Conservation (phyloP, 2,113 vertebrate species). For the Columbina picui region DNA sequence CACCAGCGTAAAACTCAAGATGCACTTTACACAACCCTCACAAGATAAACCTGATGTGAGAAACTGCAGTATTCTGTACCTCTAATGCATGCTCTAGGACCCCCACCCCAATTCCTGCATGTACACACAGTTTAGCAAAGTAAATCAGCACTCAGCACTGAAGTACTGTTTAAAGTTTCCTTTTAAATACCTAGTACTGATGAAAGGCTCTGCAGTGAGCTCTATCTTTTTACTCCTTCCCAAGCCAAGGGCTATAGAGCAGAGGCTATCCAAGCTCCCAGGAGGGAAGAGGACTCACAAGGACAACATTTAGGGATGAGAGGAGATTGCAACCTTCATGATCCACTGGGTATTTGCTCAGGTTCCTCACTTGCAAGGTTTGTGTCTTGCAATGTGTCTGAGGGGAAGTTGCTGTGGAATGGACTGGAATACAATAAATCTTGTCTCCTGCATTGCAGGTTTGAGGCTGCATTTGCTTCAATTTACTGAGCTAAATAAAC, state of each 20-base stretch:
- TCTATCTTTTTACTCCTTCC: neutral
- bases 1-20: neutral
- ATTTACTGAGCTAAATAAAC: neutral
- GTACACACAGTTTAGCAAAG: neutral
- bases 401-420: neutral
- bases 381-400: neutral
- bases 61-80: neutral
- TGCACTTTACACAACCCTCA: neutral
- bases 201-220: neutral
- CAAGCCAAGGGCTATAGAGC: neutral
- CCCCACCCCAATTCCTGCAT: neutral
- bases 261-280: neutral
- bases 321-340: neutral
- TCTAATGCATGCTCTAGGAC: neutral
- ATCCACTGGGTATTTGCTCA: neutral
- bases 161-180: neutral
- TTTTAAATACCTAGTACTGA: neutral
- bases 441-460: neutral
- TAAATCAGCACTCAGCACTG: neutral
- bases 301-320: neutral
- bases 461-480: neutral
- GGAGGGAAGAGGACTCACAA: neutral
- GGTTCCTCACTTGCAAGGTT: neutral
- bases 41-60: neutral
- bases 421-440: neutral